Evolutionary conservation across 2,888 invertebrate species (phyloP).

Genomic region (Cantharis rustica): DNA sequence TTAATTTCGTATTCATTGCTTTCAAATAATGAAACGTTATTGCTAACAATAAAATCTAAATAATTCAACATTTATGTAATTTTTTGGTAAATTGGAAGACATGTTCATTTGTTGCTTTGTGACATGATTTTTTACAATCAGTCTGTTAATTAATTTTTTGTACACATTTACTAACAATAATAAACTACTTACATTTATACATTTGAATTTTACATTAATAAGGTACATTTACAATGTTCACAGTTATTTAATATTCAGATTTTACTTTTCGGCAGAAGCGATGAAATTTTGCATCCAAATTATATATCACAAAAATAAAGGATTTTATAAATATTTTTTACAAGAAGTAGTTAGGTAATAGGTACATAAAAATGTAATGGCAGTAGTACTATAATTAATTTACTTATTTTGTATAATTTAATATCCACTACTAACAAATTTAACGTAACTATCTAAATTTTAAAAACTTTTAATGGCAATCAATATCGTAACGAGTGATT

Average conservation of each 20-base stretch:
- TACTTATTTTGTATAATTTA: background rate
- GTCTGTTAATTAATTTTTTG: constrained; percentile 17
- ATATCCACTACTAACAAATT: background rate
- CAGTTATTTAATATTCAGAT: constrained; percentile 7
- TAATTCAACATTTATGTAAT: constrained; percentile 10
- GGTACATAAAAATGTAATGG: constrained; percentile 20
- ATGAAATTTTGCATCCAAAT: background rate
- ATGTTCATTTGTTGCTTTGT: constrained; percentile 38
- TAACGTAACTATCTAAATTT: background rate
- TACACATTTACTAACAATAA: constrained; percentile 24
- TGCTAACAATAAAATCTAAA: constrained; percentile 11
- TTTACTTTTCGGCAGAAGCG: constrained; percentile 9
- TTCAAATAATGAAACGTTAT: constrained; percentile 3
- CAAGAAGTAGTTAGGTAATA: background rate
- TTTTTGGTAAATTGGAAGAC: constrained; percentile 38
- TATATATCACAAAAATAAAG: background rate
- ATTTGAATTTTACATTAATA: constrained; percentile 12
- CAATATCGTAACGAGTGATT: background rate
- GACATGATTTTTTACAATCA: constrained; percentile 16
- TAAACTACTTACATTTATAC: constrained; percentile 19
- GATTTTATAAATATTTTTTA: constrained; percentile 8
- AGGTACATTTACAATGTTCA: constrained; percentile 22
- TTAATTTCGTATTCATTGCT: background rate
- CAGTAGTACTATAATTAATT: constrained; percentile 9
- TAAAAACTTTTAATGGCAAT: background rate